Base-by-base conservation (phyloP, 2,888 invertebrate species). In the Coelopa pilipes region DNA sequence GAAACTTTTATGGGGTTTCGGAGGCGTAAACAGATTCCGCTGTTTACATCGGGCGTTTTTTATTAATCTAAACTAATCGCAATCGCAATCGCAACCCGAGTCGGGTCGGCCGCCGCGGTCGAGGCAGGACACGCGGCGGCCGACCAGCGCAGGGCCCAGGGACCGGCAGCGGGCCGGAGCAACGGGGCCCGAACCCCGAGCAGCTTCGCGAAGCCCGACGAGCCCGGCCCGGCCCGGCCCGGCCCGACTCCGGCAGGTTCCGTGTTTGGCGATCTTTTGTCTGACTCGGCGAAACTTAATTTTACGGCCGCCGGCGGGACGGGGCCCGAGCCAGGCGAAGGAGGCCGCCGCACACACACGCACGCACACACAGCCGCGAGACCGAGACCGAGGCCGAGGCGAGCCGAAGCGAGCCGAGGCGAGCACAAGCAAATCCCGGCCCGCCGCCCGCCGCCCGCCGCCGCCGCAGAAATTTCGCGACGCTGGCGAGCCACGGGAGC, bases 1-100 rank as follows among this genome's bases (percentile, higher is more conserved):
- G 66, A 66, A 66, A 24, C 15, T 66, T 66, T 66, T 13, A 66
- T 50, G 49, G 19, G 24, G n/a, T 53, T 53, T 66, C 21, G 19
- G 21, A 62, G 50, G 24, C 11, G 45, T 66, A 66, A 66, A 66
- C 66, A 66, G 21, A 49, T 12, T 13, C 21, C 50, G 19, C 49
- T 66, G 50, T 66, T 66, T 66, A 50, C 66, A 50, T 15, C n/a
- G 21, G 17, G 21, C 4, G 49, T 34, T 66, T 49, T 66, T 66
- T 66, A 66, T 65, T 21, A 21, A 21, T 21, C 57, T 13, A 21
- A 59, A 59, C 57, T 21, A 21, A 59, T 21, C 34, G 45, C 45
- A 65, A 65, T 46, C 17, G 12, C 50, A 17, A 19, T 19, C 49
- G 21, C 21, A 66, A 19, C 13, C 50, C 15, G 50, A 17, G 10